Evolutionary conservation across 1,140 invertebrate genomes (phyloP), one percentile per base, ranked within the genome.

Genomic region (Drosophila erecta): DNA sequence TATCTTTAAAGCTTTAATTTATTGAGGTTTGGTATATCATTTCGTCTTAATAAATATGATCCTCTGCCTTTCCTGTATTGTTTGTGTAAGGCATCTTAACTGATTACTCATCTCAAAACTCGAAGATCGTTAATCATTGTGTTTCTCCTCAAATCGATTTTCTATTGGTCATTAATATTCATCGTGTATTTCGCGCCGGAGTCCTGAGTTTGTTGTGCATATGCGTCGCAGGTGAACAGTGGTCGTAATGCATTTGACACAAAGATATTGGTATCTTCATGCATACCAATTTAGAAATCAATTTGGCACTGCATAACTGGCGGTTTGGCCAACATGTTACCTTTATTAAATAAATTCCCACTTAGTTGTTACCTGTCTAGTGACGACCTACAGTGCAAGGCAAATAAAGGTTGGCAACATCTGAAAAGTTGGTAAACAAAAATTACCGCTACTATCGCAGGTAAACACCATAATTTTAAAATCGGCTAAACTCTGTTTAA

Each of bases 21-120:
- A 17, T 50, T 50, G 47, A 50, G 47, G 47, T 50, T 46, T 15
- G n/a, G 30, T 49, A 4, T 14, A 27, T 24, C 17, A 47, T 27
- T 14, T 11, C 2, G 4, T 14, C 20, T 35, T 22, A 33, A 54
- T 24, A 38, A 14, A 22, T 14, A 22, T 37, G 51, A 54, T 54
- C 33, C 22, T 54, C 12, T n/a, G 51, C 20, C 22, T 15, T 30
- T 49, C 47, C 24, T 49, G 47, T 30, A 12, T 35, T 33, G 15
- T 47, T 47, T 7, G 22, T 27, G 2, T 24, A 0, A 22, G 43
- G 17, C 11, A 22, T 20, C 43, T 12, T 22, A 6, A 22, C 11
- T 20, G 17, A 11, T 20, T 44, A 1, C 11, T 17, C 17, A 43
- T 43, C 37, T 30, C 27, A n/a, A 30, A 30, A 30, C 27, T 30